Evolutionary conservation across 2,797 vertebrate species (phyloP).

Genomic region (Schizopygopsis pylzovi): DNA sequence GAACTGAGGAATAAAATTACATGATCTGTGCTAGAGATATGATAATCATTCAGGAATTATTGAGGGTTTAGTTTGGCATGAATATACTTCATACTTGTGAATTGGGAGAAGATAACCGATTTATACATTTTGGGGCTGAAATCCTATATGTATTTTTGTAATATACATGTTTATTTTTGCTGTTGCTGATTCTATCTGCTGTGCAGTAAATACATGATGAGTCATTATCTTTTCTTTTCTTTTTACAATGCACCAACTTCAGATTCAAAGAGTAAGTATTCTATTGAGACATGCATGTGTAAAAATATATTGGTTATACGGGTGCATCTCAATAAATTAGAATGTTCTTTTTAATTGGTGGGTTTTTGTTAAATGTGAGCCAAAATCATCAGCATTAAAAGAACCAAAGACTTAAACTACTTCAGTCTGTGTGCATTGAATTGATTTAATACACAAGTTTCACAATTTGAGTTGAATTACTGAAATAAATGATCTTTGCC

Average conservation of each 20-base stretch:
- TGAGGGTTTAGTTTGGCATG: slow-evolving; percentile 17
- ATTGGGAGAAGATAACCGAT: slow-evolving; percentile 14
- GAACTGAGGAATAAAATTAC: neutral
- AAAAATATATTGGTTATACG: neutral
- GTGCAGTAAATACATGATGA: slow-evolving; percentile 51
- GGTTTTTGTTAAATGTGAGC: no score
- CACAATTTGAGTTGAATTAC: no score
- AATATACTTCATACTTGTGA: slow-evolving; percentile 12
- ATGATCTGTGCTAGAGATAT: slow-evolving; percentile 43
- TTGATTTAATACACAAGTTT: no score
- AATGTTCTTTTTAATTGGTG: no score
- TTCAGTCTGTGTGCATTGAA: no score
- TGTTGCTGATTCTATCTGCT: slow-evolving; percentile 13
- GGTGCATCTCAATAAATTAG: no score
- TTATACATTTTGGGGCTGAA: slow-evolving; percentile 32
- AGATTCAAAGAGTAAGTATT: slow-evolving; percentile 99
- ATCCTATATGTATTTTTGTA: slow-evolving; percentile 2
- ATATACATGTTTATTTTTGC: neutral
- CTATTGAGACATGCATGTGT: neutral
- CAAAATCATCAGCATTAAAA: no score
- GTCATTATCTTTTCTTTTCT: slow-evolving; percentile 55
- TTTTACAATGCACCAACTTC: slow-evolving; percentile 64
- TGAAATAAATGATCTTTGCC: no score
- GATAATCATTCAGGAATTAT: slow-evolving; percentile 29
- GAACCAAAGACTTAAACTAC: no score